Percentiles rank a stretch among this genome's conserved stretches.
Evolutionary conservation across 2,113 vertebrate genomes (phyloP).

Genomic region (Oryzias javanicus): DNA sequence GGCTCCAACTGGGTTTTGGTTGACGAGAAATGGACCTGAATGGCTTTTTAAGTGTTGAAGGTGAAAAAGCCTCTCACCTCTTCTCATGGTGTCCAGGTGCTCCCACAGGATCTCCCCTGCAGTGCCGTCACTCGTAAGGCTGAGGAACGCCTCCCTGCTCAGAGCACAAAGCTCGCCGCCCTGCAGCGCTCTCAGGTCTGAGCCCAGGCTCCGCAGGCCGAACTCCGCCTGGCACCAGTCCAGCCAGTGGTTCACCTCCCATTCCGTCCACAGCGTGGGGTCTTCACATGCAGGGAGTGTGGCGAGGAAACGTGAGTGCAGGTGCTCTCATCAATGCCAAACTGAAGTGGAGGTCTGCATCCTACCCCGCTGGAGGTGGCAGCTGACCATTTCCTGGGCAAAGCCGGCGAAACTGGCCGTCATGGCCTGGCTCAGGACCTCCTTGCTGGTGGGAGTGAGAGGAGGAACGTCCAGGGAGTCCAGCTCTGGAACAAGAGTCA

Average conservation of each 20-base stretch:
- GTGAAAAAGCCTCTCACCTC: slow-evolving; percentile 36
- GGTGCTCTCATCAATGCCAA: not conserved
- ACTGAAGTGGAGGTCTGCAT: not conserved
- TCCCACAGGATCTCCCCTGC: slow-evolving; percentile 76
- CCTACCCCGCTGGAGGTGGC: slow-evolving; percentile 62
- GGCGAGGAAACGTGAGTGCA: not conserved
- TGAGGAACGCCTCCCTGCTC: slow-evolving; percentile 65
- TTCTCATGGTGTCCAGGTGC: slow-evolving; percentile 72
- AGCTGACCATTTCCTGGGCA: slow-evolving; percentile 56
- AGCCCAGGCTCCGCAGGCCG: slow-evolving; percentile 55
- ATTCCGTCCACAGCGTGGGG: slow-evolving; percentile 65
- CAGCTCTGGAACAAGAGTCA: slow-evolving; percentile 39
- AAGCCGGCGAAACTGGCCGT: slow-evolving; percentile 71
- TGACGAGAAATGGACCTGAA: too few species aligned
- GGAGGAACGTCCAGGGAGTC: slow-evolving; percentile 69
- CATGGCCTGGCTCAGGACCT: slow-evolving; percentile 68
- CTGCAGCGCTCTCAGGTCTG: slow-evolving; percentile 56
- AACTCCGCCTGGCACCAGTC: slow-evolving; percentile 75
- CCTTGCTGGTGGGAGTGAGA: slow-evolving; percentile 75
- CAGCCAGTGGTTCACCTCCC: slow-evolving; percentile 75
- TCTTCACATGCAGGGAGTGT: slow-evolving; percentile 35
- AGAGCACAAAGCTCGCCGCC: slow-evolving; percentile 63
- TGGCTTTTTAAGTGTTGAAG: too few species aligned
- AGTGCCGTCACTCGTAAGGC: slow-evolving; percentile 57
- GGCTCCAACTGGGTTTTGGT: too few species aligned